Base-by-base conservation (phyloP, 53 echinoderm and acorn worm genomes). In the Zoroaster sp. region DNA sequence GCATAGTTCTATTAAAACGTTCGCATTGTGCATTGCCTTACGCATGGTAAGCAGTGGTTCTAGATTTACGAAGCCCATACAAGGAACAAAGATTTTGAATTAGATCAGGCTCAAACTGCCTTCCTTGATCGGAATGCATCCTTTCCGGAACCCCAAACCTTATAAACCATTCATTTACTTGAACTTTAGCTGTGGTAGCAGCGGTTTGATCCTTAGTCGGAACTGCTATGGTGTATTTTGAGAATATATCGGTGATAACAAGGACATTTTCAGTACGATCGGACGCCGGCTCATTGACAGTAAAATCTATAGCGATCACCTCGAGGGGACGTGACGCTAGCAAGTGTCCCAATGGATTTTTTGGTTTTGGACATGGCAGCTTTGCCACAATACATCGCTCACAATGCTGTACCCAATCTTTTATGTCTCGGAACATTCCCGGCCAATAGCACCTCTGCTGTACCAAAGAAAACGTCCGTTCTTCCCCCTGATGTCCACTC, bases 41-140 rank as follows among this genome's bases (percentile, higher is more conserved):
- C n/a, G n/a, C n/a, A n/a, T n/a, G n/a, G n/a, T n/a, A 75, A 17
- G 45, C 51, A 3, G 77, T 77, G 12, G 77, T 77, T 46, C 77
- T 77, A 18, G 77, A 77, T 33, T 77, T 46, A 11, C 52, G 23
- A 0, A 77, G 23, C 2, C 77, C 77, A 35, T 77, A 77, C 32
- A 77, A 51, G 0, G 30, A 32, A 17, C 77, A 77, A 49, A 77
- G 77, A 15, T 77, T 47, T 34, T 72, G 55, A 32, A 96, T 93
- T 41, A 96, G 25, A 1, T 72, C 45, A 18, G 92, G 88, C 68
- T 96, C 93, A 49, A 96, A 96, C 73, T 93, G 92, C 11, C 92
- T 72, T 8, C 93, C 93, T 77, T 96, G 96, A 63, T 96, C 96
- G 55, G 92, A 92, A 59, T 96, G 96, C 9, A 92, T 41, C n/a